These are phyloP conservation scores for Zaprionus ghesquierei DNA, from an alignment of 1,140 invertebrate genomes.

Conservation along the genomic window DNA sequence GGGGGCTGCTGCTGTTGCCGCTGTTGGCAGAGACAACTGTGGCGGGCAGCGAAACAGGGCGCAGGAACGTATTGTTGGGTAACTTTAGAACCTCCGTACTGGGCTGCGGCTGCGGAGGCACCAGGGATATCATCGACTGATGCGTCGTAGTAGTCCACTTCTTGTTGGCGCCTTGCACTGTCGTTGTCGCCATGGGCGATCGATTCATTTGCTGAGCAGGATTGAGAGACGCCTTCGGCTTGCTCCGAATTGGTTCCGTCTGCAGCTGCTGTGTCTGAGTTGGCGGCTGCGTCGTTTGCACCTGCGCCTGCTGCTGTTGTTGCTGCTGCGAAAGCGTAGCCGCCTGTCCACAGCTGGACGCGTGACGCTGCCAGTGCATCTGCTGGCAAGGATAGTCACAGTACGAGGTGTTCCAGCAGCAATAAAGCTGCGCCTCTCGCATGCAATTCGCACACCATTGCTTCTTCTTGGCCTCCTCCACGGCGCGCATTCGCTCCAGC, in stretches of 20 bases:
- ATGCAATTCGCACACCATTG: constrained; percentile 95
- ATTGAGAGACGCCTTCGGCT: constrained; percentile 3
- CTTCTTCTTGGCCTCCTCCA: constrained; percentile 91
- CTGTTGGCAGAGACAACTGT: constrained; percentile 29
- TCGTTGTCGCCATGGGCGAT: neutral
- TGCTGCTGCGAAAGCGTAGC: constrained; percentile 1
- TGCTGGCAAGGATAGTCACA: constrained; percentile 93
- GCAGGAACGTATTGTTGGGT: constrained; percentile 55
- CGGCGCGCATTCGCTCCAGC: constrained; percentile 86
- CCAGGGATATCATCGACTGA: constrained; percentile 40
- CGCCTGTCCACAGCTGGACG: constrained; percentile 54
- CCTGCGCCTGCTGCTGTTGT: neutral
- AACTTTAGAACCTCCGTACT: constrained; percentile 57
- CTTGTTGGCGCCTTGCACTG: constrained; percentile 8
- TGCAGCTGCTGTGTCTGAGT: neutral
- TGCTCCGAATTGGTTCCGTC: neutral
- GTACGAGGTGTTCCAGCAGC: constrained; percentile 97
- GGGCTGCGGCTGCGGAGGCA: constrained; percentile 24
- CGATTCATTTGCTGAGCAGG: constrained; percentile 11
- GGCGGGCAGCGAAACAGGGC: constrained; percentile 50
- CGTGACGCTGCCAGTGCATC: constrained; percentile 87
- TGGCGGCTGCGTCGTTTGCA: neutral
- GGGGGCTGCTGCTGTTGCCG: constrained; percentile 15
- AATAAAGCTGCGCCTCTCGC: constrained; percentile 94
- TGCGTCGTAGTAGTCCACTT: constrained; percentile 37